Base-by-base conservation (phyloP, 2,888 invertebrate species). In the Tuta absoluta region DNA sequence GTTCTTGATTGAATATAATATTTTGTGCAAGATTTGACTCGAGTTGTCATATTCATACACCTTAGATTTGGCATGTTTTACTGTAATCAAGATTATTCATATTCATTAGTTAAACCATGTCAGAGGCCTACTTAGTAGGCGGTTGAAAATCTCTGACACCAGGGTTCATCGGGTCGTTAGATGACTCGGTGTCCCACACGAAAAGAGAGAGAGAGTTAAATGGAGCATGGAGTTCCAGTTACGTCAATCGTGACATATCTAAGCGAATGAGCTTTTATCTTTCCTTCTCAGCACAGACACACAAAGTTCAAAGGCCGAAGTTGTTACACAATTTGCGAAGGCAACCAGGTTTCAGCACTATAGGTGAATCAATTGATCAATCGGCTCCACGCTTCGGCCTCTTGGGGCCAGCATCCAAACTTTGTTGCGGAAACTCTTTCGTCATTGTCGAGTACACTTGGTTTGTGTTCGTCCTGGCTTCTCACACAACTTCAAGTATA, bases 321-420 rank as follows among this genome's bases (percentile, higher is more conserved):
- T 45, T 45, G 45, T 45, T 45, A 45, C n/a, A n/a, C 7, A n/a
- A 45, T 45, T 45, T 17, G 45, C 45, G 45, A 17, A 45, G 45
- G 45, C n/a, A 45, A 45, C 45, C 41, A 2, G 41, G 45, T 45
- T 45, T 45, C 45, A 45, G 45, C 45, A 45, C 57, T 57, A 45
- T 21, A 38, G 23, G 48, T 61, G 61, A 48, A 48, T 49, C 33
- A 62, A 62, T 62, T 62, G 62, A 62, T 62, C 19, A 49, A 62
- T 62, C 17, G 58, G 3, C 37, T 38, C 21, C 38, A 3, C 37
- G 21, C 28, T 7, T 38, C 51, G 21, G 7, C 53, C 38, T 51
- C 51, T 14, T 2, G 62, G 24, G 62, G 23, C 38, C 38, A 5
- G 21, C 33, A 53, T 53, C 23, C 21, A 37, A 38, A 53, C 21